Percentiles rank a stretch among this genome's conserved stretches.
These are phyloP conservation scores for Tenthredo mesomela DNA, from an alignment of 2,888 invertebrate genomes.

Conservation along the genomic window DNA sequence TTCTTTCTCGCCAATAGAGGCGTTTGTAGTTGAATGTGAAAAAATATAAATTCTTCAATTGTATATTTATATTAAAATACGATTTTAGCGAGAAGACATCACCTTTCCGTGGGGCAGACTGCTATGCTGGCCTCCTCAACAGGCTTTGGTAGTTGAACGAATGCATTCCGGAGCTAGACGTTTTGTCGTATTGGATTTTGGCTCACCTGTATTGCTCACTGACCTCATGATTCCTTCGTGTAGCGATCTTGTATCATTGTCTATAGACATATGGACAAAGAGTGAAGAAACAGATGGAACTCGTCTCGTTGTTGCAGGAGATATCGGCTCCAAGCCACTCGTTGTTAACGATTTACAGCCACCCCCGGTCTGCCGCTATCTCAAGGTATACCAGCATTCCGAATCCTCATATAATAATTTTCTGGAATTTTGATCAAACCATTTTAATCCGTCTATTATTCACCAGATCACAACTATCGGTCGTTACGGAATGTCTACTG, in stretches of 20 bases:
- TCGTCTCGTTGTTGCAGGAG: slow-evolving; percentile 90
- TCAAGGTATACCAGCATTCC: slow-evolving; percentile 84
- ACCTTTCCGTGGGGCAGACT: slow-evolving; percentile 88
- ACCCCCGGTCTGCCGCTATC: slow-evolving; percentile 91
- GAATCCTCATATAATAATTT: slow-evolving; percentile 12
- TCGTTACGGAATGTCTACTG: slow-evolving; percentile 94
- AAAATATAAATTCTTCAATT: background rate
- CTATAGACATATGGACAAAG: slow-evolving; percentile 94
- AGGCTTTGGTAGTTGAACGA: slow-evolving; percentile 92
- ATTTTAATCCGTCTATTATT: slow-evolving; percentile 34
- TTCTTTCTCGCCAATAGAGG: slow-evolving; percentile 1
- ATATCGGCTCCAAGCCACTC: slow-evolving; percentile 92
- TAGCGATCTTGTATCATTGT: slow-evolving; percentile 90
- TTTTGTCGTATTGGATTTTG: slow-evolving; percentile 95
- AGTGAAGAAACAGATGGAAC: slow-evolving; percentile 93
- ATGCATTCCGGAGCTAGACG: slow-evolving; percentile 97
- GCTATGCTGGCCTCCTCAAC: slow-evolving; percentile 89
- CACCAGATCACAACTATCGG: slow-evolving; percentile 93
- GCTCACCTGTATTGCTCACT: slow-evolving; percentile 90
- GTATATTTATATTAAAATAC: slow-evolving; percentile 3
- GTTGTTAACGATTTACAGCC: slow-evolving; percentile 94
- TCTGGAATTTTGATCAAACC: background rate
- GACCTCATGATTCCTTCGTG: slow-evolving; percentile 92
- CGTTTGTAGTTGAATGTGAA: background rate
- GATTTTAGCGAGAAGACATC: slow-evolving; percentile 71